Base-by-base conservation (phyloP, 2,888 invertebrate genomes). In the Pomacea canaliculata region DNA sequence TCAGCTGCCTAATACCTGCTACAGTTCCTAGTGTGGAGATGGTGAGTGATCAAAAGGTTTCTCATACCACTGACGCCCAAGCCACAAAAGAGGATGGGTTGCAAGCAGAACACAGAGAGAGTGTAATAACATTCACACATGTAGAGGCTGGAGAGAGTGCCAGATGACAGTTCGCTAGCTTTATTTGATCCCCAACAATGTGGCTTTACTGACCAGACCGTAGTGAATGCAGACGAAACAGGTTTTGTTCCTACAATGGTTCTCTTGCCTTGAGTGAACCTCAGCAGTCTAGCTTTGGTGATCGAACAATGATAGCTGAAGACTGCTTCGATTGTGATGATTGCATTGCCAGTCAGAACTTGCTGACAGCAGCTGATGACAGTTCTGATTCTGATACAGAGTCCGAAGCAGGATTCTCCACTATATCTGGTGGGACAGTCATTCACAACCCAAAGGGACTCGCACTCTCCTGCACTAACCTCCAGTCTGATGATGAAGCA, bases 361-460 rank as follows among this genome's bases (percentile, higher is more conserved):
- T 46, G 68, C n/a, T 23, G 69, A 19, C 18, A n/a, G 9, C 71
- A 71, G 69, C 49, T 49, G 69, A 19, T 10, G 12, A 8, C 71
- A 71, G 69, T 8, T 66, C 60, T 0, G 73, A 65, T 5, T 80
- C 76, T 16, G 80, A 80, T 46, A 74, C 79, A 18, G 80, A 72
- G 62, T 83, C 84, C 0, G 82, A 83, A 63, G 79, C 81, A 56
- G 82, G 83, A 10, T 83, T 83, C 77, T 82, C 83, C 69, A 81
- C 83, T 16, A 82, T 83, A 56, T 83, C 84, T 46, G 81, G 82
- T 18, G 83, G 82, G 18, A 82, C 83, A 10, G 84, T 82, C 60
- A 79, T 83, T 23, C 80, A 75, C 73, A 79, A 49, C 7, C 60
- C 70, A 23, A 9, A 13, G n/a, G 16, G 13, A 23, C 46, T 60